Evolutionary conservation across 2,888 invertebrate genomes (phyloP), one percentile per base, ranked within the genome.

Genomic region (Pachycephus smyrnensis): DNA sequence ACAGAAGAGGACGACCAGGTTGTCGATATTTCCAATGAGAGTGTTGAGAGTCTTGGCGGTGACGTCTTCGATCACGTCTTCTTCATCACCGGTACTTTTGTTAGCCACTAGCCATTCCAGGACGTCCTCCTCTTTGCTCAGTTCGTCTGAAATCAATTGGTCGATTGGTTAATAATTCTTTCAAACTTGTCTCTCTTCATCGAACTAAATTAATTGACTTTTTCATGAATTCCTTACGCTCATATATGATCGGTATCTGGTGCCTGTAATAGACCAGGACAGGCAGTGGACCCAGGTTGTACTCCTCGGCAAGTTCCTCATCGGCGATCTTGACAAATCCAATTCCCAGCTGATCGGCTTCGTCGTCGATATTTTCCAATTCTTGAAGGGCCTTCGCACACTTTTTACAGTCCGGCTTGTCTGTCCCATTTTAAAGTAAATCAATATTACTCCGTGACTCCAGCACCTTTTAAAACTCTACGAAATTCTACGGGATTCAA

Each of bases 281-380:
- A 88, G 98, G 98, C 90, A 98, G 93, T 79, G 95, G 94, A 89
- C 97, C 97, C 92, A 98, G 94, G 93, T 96, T 98, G 93, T 98
- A 98, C 93, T 98, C 98, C 89, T 97, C 97, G 82, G 98, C 97
- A 85, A 98, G 93, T 87, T 95, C 95, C 92, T 97, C 97, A 90
- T 98, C 98, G 89, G 97, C 96, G 90, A 98, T 98, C 93, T 98
- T 98, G 82, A 98, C 98, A 92, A 98, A 98, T 85, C 97, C 98
- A 89, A 98, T 98, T 82, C 97, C 98, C 83, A 98, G 94, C 91
- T 98, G 97, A 92, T 98, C 98, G 68, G 98, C 98, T 92, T 98
- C 98, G 89, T 98, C 97, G 90, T 98, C 98, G 90, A 98, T 98
- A 92, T 98, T 98, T 92, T 98, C 98, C 92, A 98, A 92, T 92